Evolutionary conservation across 2,888 invertebrate genomes (phyloP).

Genomic region (Arrhopalites spinosus): DNA sequence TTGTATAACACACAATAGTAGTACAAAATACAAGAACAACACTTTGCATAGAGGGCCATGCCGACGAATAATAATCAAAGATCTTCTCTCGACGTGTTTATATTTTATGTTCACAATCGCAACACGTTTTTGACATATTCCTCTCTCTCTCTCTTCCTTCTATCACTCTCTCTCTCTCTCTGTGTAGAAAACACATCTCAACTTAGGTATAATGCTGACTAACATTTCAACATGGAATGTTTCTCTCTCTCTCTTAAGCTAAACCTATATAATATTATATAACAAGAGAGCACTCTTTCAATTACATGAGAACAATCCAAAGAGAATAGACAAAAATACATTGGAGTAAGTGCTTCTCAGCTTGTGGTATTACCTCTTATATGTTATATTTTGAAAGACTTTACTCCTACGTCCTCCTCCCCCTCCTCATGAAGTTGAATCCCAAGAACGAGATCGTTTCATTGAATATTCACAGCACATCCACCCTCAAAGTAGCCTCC

Average conservation of each 20-base stretch:
- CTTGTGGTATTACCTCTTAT: no score
- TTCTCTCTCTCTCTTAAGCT: not conserved
- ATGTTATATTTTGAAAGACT: not conserved
- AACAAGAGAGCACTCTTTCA: not conserved
- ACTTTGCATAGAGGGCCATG: constrained; percentile 49
- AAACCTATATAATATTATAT: not conserved
- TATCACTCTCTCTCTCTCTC: constrained; percentile 8
- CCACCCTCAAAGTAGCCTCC: not conserved
- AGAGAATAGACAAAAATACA: not conserved
- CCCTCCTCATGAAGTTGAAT: not conserved
- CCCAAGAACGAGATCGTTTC: not conserved
- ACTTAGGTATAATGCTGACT: not conserved
- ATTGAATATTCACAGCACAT: constrained; percentile 34
- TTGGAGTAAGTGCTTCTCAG: not conserved
- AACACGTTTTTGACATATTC: constrained; percentile 54
- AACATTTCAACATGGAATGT: not conserved
- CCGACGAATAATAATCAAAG: constrained; percentile 55
- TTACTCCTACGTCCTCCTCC: not conserved
- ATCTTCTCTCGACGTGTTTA: constrained; percentile 51
- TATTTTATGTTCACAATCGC: constrained; percentile 53
- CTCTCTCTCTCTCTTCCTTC: constrained; percentile 41
- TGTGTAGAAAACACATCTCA: not conserved
- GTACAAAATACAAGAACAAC: constrained; percentile 3
- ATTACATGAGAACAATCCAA: constrained; percentile 2
- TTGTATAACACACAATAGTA: not conserved